Evolutionary conservation across 2,888 invertebrate genomes (phyloP), one percentile per base, ranked within the genome.

Genomic region (Epinotia ramella): DNA sequence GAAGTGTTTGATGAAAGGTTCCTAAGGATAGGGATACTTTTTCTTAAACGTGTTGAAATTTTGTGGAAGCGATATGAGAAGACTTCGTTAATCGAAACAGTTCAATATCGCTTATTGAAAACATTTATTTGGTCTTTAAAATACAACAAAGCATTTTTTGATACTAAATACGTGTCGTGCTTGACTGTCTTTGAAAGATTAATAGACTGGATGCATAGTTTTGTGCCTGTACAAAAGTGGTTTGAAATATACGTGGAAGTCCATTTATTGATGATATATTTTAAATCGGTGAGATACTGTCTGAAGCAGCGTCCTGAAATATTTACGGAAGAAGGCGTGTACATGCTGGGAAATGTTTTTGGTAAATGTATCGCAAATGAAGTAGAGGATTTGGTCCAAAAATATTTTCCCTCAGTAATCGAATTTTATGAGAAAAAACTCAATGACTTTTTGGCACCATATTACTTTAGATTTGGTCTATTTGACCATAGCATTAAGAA

Each of bases 361-460:
- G 73, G 73, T 18, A 84, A 83, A 33, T 84, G 86, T 59, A 81
- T 90, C 24, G 84, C 83, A 0, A 79, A 78, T 16, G 91, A 90
- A 78, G 76, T 86, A 1, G 77, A 80, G 3, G 81, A 86, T 40
- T 79, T 90, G 3, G 81, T 72, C 0, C 69, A 44, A 7, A 82
- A 81, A 66, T 89, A 87, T 73, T 91, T 87, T 66, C 81, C 84
- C 49, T 87, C 89, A 0, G 77, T 90, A 5, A 78, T 83, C 49
- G 83, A 84, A n/a, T 67, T 89, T 6, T 91, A 89, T 64, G 78
- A 78, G 4, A 40, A 44, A 0, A 78, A 78, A 0, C 73, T 91
- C 2, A 28, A 0, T 16, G 28, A n/a, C 28, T 7, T 16, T 62
- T 62, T 33, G 49, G 33, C 16, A n/a, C 28, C 28, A 62, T 33